A percentile compares a stretch with the other conserved stretches of the same genome.
Conservation (phyloP, 2,888 invertebrate genomes). For the Acrobasis consociella region DNA sequence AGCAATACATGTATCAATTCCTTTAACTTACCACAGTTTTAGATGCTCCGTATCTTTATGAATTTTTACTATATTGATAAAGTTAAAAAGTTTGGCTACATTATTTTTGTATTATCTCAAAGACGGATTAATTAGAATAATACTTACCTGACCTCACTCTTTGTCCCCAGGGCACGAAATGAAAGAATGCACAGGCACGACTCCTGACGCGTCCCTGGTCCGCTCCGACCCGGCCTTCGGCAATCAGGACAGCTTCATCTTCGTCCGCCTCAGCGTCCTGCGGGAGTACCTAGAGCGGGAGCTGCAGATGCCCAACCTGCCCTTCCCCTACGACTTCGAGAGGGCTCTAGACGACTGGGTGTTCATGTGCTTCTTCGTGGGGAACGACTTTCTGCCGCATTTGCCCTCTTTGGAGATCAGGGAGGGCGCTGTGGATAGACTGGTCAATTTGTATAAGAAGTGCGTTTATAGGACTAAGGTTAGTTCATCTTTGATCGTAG, state of each 20-base stretch:
- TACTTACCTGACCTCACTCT: too few relatives aligned
- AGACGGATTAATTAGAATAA: too few relatives aligned
- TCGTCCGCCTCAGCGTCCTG: constrained; percentile 95
- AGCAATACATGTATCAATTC: too few relatives aligned
- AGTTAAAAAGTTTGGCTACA: too few relatives aligned
- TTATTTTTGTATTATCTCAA: too few relatives aligned
- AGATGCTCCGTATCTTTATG: too few relatives aligned
- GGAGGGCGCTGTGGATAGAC: constrained; percentile 97
- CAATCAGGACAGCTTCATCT: constrained; percentile 93
- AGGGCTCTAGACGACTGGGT: constrained; percentile 98
- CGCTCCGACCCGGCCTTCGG: constrained; percentile 85
- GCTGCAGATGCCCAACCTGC: constrained; percentile 94
- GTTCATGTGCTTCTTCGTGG: constrained; percentile 99
- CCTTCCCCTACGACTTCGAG: constrained; percentile 97
- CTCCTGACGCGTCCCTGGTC: constrained; percentile 82
- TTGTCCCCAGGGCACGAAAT: constrained; percentile 91
- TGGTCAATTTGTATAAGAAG: constrained; percentile 96
- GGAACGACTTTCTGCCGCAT: constrained; percentile 99
- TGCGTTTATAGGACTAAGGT: constrained; percentile 96
- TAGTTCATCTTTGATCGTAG: constrained; percentile 51
- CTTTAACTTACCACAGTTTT: too few relatives aligned
- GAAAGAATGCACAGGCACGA: constrained; percentile 93
- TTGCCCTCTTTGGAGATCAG: constrained; percentile 98
- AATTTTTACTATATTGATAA: too few relatives aligned
- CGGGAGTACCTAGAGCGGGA: constrained; percentile 97